Conservation (phyloP, 2,888 invertebrate species). For the Ryuthela nishihirai region DNA sequence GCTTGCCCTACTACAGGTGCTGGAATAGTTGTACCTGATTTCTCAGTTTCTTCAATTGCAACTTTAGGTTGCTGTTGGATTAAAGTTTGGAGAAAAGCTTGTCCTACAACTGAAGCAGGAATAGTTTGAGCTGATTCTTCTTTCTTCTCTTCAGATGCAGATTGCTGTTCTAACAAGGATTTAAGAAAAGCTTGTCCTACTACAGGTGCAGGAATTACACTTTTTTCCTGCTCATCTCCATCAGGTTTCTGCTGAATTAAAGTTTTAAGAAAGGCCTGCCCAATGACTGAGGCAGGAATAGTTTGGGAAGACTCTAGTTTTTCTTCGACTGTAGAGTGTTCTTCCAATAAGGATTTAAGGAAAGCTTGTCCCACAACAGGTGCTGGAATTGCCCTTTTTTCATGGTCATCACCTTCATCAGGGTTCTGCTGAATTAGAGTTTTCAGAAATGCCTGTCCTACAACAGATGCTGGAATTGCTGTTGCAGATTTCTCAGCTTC, state of each 20-base stretch:
- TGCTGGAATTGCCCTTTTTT: conserved; percentile 13
- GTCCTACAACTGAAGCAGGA: conserved; percentile 19
- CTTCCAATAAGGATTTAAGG: conserved; percentile 20
- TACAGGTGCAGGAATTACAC: conserved; percentile 9
- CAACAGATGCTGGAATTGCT: conserved; percentile 5
- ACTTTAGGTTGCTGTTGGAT: background rate
- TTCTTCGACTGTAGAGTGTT: background rate
- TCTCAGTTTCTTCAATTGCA: background rate
- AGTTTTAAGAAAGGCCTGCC: conserved; percentile 23
- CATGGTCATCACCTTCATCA: background rate
- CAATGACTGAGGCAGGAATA: conserved; percentile 15
- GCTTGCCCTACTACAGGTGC: conserved; percentile 30
- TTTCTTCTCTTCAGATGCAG: background rate
- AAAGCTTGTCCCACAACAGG: conserved; percentile 30
- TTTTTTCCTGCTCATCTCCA: background rate
- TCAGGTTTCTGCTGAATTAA: conserved; percentile 1
- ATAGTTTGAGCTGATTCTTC: background rate
- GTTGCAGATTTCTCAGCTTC: background rate
- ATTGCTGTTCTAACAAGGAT: conserved; percentile 3
- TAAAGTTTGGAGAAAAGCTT: conserved; percentile 29
- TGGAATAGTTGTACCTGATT: conserved; percentile 7
- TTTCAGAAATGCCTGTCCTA: conserved; percentile 8
- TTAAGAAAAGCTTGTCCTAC: conserved; percentile 14
- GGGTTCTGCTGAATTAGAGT: background rate
- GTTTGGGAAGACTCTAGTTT: background rate